A percentile compares a stretch with the other conserved stretches of the same genome.
Evolutionary conservation across 1,140 invertebrate genomes (phyloP).

Genomic region (Pinna nobilis): DNA sequence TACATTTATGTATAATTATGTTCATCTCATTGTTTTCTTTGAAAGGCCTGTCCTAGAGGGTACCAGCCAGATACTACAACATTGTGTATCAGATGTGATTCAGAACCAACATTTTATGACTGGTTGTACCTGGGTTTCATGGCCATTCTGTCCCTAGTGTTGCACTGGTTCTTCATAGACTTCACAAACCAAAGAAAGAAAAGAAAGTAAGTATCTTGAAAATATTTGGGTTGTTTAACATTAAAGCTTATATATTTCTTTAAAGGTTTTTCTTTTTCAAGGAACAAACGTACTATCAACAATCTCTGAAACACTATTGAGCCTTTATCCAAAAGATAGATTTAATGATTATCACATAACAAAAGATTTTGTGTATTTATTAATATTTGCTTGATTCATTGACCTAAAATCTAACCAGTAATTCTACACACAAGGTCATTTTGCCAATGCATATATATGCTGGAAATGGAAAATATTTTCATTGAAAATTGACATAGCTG

Average conservation of each 20-base stretch:
- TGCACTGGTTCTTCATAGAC: conserved; percentile 95
- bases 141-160: conserved; percentile 86
- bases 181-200: conserved; percentile 84
- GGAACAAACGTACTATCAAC: no score
- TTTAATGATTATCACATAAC: no score
- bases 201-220: conserved; percentile 17
- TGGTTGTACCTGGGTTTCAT: conserved; percentile 96
- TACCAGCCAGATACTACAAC: conserved; percentile 75
- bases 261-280: conserved; percentile 6
- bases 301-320: no score
- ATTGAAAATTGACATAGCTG: no score
- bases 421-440: no score
- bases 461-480: no score
- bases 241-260: no score
- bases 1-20: neutral
- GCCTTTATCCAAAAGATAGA: no score
- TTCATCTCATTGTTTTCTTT: conserved; percentile 71
- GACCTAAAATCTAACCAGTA: no score
- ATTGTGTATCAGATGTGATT: conserved; percentile 85
- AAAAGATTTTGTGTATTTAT: no score
- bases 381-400: no score
- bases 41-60: conserved; percentile 90
- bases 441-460: no score
- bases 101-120: conserved; percentile 87
- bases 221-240: neutral